Conservation (phyloP, 2,113 vertebrate genomes). For the Danionella cerebrum region DNA sequence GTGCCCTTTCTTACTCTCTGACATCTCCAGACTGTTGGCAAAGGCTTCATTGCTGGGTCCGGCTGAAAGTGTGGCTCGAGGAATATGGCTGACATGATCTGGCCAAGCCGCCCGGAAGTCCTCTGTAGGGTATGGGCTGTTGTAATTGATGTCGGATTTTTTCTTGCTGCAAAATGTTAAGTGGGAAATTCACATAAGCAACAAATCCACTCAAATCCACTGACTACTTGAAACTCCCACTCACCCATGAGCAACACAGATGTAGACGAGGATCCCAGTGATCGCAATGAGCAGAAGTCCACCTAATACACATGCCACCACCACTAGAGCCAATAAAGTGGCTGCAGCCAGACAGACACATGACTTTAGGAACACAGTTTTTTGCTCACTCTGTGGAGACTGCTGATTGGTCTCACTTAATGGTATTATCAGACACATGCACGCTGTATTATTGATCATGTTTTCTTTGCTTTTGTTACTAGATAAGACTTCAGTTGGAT, state of each 20-base stretch:
- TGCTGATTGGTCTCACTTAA: no score
- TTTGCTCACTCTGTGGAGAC: no score
- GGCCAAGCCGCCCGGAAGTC: conserved; percentile 46
- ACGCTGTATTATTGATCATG: no score
- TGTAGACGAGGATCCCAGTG: conserved; percentile 48
- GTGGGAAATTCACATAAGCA: no score
- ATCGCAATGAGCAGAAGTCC: conserved; percentile 55
- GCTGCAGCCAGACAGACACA: conserved; percentile 46
- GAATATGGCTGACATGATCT: conserved; percentile 45
- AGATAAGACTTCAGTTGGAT: no score
- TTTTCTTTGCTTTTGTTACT: no score
- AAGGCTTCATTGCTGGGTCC: conserved; percentile 6
- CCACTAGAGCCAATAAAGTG: conserved; percentile 60
- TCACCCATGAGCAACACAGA: conserved; percentile 44
- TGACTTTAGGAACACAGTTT: neutral
- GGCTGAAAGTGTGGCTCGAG: conserved; percentile 47
- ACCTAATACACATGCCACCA: conserved; percentile 62
- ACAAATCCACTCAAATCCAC: neutral
- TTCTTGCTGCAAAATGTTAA: neutral
- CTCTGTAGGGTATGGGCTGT: conserved; percentile 48
- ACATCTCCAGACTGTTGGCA: conserved; percentile 49
- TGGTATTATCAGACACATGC: no score
- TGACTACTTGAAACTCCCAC: neutral
- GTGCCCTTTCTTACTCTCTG: conserved; percentile 38
- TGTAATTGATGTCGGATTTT: neutral